A percentile compares a stretch with the other conserved stretches of the same genome.
Evolutionary conservation across 2,113 vertebrate species (phyloP).

Genomic region (Dasypus novemcinctus): DNA sequence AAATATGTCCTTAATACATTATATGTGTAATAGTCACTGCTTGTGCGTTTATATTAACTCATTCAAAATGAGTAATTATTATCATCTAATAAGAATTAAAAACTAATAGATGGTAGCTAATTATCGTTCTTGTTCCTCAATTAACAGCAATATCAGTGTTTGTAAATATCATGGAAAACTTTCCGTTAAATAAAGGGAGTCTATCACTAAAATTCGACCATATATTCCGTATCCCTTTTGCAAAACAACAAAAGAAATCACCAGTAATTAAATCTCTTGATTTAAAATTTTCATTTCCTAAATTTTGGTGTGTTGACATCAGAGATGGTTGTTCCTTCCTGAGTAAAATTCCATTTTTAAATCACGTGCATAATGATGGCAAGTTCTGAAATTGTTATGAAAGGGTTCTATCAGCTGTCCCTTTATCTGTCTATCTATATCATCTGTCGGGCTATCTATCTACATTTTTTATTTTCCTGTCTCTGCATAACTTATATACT

Average conservation of each 20-base stretch:
- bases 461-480: not conserved
- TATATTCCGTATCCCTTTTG: not conserved
- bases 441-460: not conserved
- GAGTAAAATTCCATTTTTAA: conserved; percentile 27
- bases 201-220: not conserved
- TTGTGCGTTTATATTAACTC: not conserved
- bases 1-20: not conserved
- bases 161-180: not conserved
- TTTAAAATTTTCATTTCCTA: conserved; percentile 21
- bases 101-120: not conserved
- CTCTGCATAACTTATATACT: not conserved
- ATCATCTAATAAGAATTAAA: not conserved
- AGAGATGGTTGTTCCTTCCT: not conserved
- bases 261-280: not conserved
- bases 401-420: not conserved
- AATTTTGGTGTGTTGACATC: not conserved
- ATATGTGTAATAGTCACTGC: not conserved
- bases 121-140: not conserved
- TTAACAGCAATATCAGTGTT: not conserved
- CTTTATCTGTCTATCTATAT: not conserved
- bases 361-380: not conserved
- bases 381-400: not conserved
- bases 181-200: not conserved
- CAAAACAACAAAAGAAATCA: not conserved
- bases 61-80: conserved; percentile 13